These are phyloP conservation scores for Nerophis lumbriciformis DNA, from an alignment of 2,113 vertebrate genomes.

Conservation along the genomic window DNA sequence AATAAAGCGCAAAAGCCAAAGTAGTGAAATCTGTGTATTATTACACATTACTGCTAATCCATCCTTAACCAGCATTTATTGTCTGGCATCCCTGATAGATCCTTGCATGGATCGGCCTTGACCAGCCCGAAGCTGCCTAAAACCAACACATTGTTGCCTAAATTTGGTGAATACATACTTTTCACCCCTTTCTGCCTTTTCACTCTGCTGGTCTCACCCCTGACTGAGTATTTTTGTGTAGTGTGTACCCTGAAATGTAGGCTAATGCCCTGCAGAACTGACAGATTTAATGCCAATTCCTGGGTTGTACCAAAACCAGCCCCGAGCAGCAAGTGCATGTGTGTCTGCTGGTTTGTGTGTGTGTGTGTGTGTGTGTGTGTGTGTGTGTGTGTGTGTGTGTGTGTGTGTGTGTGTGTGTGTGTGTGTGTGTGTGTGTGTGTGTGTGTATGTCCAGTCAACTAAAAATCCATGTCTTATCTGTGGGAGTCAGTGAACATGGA, in stretches of 20 bases:
- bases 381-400: too few relatives aligned
- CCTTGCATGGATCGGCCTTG: not conserved
- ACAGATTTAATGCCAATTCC: slow-evolving; percentile 70
- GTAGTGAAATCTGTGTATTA: too few relatives aligned
- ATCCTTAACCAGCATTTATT: too few relatives aligned
- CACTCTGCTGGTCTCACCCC: slow-evolving; percentile 24
- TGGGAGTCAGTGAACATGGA: slow-evolving; percentile 30
- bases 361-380: slow-evolving; percentile 1
- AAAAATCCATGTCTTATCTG: slow-evolving; percentile 42
- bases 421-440: not conserved
- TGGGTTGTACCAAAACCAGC: slow-evolving; percentile 55
- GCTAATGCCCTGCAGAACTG: slow-evolving; percentile 62
- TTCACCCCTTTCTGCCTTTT: slow-evolving; percentile 10
- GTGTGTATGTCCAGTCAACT: slow-evolving; percentile 11
- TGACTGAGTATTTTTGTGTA: slow-evolving; percentile 36
- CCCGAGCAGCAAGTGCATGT: slow-evolving; percentile 29
- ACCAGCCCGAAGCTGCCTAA: slow-evolving; percentile 16
- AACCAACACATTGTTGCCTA: slow-evolving; percentile 11
- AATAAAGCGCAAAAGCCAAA: too few relatives aligned
- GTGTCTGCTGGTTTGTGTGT: not conserved
- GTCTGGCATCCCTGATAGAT: not conserved
- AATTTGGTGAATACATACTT: not conserved
- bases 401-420: slow-evolving; percentile 2
- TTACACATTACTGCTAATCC: too few relatives aligned
- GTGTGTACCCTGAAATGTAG: slow-evolving; percentile 58